Evolutionary conservation across 1,140 invertebrate genomes (phyloP), one percentile per base, ranked within the genome.

Genomic region (Sycophaga agraensis): DNA sequence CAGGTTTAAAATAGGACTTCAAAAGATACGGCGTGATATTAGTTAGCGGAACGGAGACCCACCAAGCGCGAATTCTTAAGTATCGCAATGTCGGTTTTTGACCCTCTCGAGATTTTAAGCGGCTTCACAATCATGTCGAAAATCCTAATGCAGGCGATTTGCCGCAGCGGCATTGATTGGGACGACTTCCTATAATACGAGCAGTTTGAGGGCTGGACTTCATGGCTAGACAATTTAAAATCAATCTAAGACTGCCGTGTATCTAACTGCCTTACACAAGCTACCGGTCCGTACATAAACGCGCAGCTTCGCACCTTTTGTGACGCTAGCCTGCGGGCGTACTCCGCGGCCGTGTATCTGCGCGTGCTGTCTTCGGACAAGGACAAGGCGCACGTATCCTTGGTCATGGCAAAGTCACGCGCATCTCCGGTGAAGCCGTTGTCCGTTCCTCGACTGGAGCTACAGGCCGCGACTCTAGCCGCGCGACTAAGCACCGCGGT

Each of bases 11-110:
- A 12, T 53, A 5, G 17, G 5, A 12, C 16, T 53, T 12, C 17
- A 42, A 2, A 50, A 46, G 43, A 53, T 63, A n/a, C 0, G 2
- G 0, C 2, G 7, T 2, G n/a, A 37, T 1, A 40, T 54, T 16
- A 17, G 4, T 16, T 8, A 5, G 24, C 14, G 2, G 6, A 8
- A 17, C 26, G 14, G 28, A 54, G 17, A 17, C 35, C 24, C 0
- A 42, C 51, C 5, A 54, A 35, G 12, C 21, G 51, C 1, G 37
- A 54, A 17, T 5, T 54, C 28, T 37, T 54, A 12, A 14, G 37
- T 2, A 22, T 58, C 4, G 26, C 72, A 1, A 67, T 73, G 62
- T 59, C 64, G 12, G 65, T 78, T 22, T 81, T 71, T 65, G 76
- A 81, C 53, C 70, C 75, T 1, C 63, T 75, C 14, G 48, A 16